Conservation (phyloP, 2,113 vertebrate genomes). For the Paramormyrops kingsleyae region DNA sequence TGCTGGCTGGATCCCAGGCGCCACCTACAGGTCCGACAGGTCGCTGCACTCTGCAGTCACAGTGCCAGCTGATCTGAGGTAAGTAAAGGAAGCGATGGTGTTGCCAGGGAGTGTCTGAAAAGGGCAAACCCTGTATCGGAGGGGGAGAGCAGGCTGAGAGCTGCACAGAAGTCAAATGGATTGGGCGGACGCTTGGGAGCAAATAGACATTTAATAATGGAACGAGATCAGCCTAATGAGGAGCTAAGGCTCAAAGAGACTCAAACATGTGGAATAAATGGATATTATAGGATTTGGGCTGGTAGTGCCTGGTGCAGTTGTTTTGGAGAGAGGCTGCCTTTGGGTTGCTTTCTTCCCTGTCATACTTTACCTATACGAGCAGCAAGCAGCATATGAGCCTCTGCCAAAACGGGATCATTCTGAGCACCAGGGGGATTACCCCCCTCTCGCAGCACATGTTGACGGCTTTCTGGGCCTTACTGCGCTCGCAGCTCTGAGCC, state of each 20-base stretch:
- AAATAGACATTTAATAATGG: not conserved
- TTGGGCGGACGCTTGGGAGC: not conserved
- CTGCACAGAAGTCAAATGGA: not conserved
- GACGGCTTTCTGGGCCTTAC: slow-evolving; percentile 21
- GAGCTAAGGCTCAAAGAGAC: not conserved
- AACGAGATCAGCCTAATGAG: not conserved
- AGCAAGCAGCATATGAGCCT: not conserved
- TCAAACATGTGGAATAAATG: not conserved
- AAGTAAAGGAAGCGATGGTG: not conserved
- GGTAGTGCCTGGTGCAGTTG: not conserved
- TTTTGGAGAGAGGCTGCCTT: not conserved
- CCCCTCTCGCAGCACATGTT: slow-evolving; percentile 2
- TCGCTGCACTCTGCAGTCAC: not conserved
- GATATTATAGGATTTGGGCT: not conserved
- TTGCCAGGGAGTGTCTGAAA: not conserved
- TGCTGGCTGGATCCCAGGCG: not conserved
- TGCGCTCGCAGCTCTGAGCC: slow-evolving; percentile 7
- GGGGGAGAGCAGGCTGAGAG: not conserved
- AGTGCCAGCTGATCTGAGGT: not conserved
- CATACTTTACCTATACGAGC: not conserved
- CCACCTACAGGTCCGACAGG: not conserved
- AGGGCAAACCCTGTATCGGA: not conserved
- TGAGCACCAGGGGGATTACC: not conserved
- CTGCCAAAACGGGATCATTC: not conserved
- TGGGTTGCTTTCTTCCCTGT: not conserved